phyloP scores from a whole-genome alignment of 2,113 vertebrate genomes.

The Elgaria multicarinata region DNA sequence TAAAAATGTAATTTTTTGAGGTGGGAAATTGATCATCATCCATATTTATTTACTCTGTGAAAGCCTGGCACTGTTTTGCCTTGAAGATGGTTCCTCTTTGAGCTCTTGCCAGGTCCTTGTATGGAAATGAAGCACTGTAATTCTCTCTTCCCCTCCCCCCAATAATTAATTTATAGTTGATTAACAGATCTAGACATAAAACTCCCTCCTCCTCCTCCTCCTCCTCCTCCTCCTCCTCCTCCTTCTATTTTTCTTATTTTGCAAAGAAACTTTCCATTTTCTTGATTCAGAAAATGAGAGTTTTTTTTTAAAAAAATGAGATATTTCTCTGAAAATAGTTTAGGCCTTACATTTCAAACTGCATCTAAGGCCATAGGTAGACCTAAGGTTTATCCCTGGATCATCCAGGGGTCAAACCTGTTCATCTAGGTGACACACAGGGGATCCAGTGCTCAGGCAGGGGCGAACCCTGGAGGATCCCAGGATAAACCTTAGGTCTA shows the following conservation, averaged over 20 bases:
- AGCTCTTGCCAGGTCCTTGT: fast-evolving
- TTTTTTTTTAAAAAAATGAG: background rate
- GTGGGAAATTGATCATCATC: background rate
- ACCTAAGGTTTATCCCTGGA: no score
- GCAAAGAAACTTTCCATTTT: background rate
- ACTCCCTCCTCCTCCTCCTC: background rate
- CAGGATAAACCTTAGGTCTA: no score
- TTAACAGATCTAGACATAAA: background rate
- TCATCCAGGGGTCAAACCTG: no score
- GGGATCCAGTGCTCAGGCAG: no score
- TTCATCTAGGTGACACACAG: no score
- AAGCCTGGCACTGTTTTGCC: background rate
- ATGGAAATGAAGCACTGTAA: background rate
- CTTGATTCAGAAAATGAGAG: background rate
- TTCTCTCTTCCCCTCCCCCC: no score
- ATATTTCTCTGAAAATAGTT: background rate
- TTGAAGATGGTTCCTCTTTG: background rate
- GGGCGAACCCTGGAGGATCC: no score
- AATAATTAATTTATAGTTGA: no score
- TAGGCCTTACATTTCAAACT: background rate
- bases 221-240: no score
- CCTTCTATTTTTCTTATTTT: background rate
- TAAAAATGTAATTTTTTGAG: conserved; percentile 31
- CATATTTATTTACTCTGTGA: conserved; percentile 25
- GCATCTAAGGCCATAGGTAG: no score